Base-by-base conservation (phyloP, 2,888 invertebrate genomes). In the Chymomyza procnemis region DNA sequence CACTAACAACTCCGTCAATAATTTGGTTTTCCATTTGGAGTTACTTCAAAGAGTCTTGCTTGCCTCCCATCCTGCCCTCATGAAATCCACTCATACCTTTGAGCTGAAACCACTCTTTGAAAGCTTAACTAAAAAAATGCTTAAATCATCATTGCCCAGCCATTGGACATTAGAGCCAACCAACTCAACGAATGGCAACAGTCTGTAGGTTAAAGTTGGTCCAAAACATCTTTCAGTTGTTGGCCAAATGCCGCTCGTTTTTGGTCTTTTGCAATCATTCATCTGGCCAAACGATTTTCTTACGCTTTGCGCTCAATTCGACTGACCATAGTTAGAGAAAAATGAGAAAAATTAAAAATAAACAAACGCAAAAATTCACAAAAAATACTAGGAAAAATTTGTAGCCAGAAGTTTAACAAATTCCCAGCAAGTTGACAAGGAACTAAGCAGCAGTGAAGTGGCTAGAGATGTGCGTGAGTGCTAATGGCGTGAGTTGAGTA, bases 281-380 rank as follows among this genome's bases (percentile, higher is more conserved):
- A 73, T 52, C 74, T 67, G 26, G 48, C 56, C 58, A 66, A n/a
- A 63, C 48, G 64, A 12, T 73, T 63, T 69, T 54, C 62, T 14
- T 54, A 54, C 54, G 54, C 54, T 54, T 54, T 54, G 54, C 21
- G 65, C 66, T 52, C 83, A 80, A 80, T 78, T 79, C 69, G 61
- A 76, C 71, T 73, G 86, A 71, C 80, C 84, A 86, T 64, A 41
- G 76, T 74, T 81, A 86, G 86, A 70, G 12, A 12, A 76, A 69
- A n/a, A 56, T 9, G 3, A 16, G 6, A 14, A 56, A 30, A 12
- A 34, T 12, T 0, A 41, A 41, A 41, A 41, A 12, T 41, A 41
- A 41, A 41, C 9, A 41, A 30, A 30, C 30, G 4, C 30, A 55
- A 73, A 30, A 48, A 6, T n/a, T n/a, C 12, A n/a, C 16, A 18